Conservation (phyloP, 2,797 vertebrate species). For the Malacoraja senta region DNA sequence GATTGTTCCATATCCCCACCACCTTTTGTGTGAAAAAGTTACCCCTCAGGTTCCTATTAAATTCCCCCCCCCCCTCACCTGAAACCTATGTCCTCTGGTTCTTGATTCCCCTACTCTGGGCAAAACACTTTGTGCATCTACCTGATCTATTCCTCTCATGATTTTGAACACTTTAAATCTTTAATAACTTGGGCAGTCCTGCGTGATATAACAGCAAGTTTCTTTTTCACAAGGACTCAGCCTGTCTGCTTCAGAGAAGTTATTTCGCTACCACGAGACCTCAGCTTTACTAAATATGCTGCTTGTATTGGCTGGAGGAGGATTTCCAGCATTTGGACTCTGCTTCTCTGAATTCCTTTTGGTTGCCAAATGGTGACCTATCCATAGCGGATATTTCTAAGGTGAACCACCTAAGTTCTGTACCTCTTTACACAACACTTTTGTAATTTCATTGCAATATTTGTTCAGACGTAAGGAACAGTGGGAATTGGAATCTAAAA, state of each 20-base stretch:
- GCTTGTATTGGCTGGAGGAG: conserved; percentile 68
- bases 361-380: conserved; percentile 80
- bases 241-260: conserved; percentile 74
- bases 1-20: too few relatives aligned
- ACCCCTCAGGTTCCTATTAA: too few relatives aligned
- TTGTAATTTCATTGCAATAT: background rate
- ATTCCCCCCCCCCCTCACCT: too few relatives aligned
- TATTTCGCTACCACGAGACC: conserved; percentile 72
- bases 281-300: conserved; percentile 64
- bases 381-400: conserved; percentile 92
- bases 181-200: background rate
- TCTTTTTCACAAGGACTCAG: conserved; percentile 74
- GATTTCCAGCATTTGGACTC: conserved; percentile 79
- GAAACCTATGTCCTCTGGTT: too few relatives aligned
- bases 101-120: too few relatives aligned
- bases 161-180: too few relatives aligned
- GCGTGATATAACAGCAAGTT: background rate
- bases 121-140: too few relatives aligned
- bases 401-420: conserved; percentile 55
- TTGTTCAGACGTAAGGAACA: background rate
- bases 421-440: too few relatives aligned
- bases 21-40: too few relatives aligned
- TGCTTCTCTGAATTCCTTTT: conserved; percentile 93
- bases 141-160: too few relatives aligned
- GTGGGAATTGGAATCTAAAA: background rate